Evolutionary conservation across 1,140 invertebrate genomes (phyloP).

Genomic region (Atta cephalotes): DNA sequence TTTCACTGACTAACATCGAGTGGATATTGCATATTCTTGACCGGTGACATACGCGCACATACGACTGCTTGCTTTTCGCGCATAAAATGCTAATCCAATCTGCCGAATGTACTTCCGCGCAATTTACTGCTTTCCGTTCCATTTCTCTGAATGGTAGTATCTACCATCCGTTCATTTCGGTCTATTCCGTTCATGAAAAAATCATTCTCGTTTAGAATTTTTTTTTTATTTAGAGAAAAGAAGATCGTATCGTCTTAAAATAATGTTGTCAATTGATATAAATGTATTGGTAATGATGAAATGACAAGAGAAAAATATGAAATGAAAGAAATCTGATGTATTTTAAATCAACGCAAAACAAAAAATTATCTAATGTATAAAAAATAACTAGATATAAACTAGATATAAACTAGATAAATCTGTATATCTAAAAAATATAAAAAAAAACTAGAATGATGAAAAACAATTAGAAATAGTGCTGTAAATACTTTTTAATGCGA

Average conservation of each 20-base stretch:
- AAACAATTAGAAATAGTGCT: not conserved
- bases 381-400: not conserved
- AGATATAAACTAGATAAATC: too few species aligned
- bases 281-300: not conserved
- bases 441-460: not conserved
- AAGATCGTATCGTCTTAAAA: not conserved
- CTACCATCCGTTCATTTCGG: conserved; percentile 36
- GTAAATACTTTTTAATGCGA: too few species aligned
- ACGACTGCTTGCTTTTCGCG: not conserved
- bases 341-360: not conserved
- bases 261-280: not conserved
- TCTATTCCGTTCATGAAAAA: conserved; percentile 50
- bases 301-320: not conserved
- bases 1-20: not conserved
- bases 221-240: not conserved
- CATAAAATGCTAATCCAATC: conserved; percentile 59
- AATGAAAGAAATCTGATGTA: not conserved
- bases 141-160: conserved; percentile 25
- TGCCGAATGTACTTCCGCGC: conserved; percentile 55
- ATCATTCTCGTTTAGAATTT: conserved; percentile 25
- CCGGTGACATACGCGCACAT: conserved; percentile 8
- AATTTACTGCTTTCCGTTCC: conserved; percentile 59
- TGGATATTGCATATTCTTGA: not conserved
- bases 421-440: not conserved
- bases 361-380: not conserved